Evolutionary conservation across 2,888 invertebrate species (phyloP), one percentile per base, ranked within the genome.

Genomic region (Bursaphelenchus okinawaensis): DNA sequence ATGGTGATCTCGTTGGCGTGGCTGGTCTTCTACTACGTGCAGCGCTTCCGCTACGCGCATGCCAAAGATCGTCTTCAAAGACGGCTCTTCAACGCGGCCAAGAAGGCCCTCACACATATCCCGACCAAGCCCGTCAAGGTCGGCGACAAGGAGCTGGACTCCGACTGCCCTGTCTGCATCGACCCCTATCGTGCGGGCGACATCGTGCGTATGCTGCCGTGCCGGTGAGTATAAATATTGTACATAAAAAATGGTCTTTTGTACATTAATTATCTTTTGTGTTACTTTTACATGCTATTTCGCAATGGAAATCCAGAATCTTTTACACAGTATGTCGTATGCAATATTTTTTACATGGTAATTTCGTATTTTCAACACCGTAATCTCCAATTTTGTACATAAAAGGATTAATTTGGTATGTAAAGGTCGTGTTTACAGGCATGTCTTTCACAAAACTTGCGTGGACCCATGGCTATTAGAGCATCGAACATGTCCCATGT

Each of bases 391-490:
- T n/a, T n/a, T n/a, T n/a, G n/a, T n/a, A n/a, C n/a, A n/a, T n/a
- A n/a, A n/a, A n/a, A n/a, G n/a, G n/a, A n/a, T n/a, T n/a, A n/a
- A n/a, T n/a, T n/a, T n/a, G n/a, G n/a, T n/a, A n/a, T n/a, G n/a
- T n/a, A n/a, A 52, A 52, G n/a, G 22, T 9, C 8, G 19, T 19
- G 7, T 12, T 56, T 87, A 1, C 86, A 93, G 93, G 83, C 93
- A 94, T 85, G 90, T 92, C 82, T 94, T 93, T 85, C 93, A 94
- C 87, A 93, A 92, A 86, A 89, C 87, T 79, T 94, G 93, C 87
- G 92, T 94, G 81, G 93, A 94, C 86, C 93, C 93, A 20, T 94
- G 93, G 93, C 87, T 94, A 68, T 85, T 94, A 81, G 93, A 93
- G 83, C 92, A 93, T 84, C 88, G 93, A 71, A 93, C 93, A 29